Base-by-base conservation (phyloP, 2,113 vertebrate species). In the Upupa epops region DNA sequence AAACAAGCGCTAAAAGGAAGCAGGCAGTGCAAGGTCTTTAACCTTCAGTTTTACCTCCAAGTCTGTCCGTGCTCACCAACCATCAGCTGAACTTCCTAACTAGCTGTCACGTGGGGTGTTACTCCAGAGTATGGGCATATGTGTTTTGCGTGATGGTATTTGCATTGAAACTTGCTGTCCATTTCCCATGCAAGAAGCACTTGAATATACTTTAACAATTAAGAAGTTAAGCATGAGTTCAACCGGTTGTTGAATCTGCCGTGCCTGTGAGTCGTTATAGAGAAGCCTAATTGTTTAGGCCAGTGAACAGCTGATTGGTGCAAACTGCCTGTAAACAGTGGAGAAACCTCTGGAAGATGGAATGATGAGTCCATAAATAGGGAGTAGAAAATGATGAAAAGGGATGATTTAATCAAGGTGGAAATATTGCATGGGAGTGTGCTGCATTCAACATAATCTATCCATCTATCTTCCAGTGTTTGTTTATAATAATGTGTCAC, bases 391-490 rank as follows among this genome's bases (percentile, higher is more conserved):
- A 93, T 59, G 31, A 34, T 46, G 61, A 37, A 75, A 91, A 79
- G 46, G 51, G 25, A 17, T 87, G 72, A 94, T 88, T 96, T 88
- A 83, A 77, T 85, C 60, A 85, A 94, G 54, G 76, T 86, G 60
- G 69, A 95, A 90, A 78, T 28, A 37, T 64, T 1, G 2, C 69
- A 54, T 32, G 24, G 26, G 29, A 88, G 51, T 64, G 45, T 68
- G 68, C 34, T 66, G 34, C 32, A 88, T 87, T 56, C 34, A 56
- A 54, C 5, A 28, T 19, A n/a, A n/a, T n/a, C n/a, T n/a, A n/a
- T n/a, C n/a, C n/a, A n/a, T n/a, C n/a, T n/a, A n/a, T n/a, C 45
- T 85, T 31, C 28, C 36, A 54, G 34, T 24, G 11, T 2, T 51
- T 81, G 68, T 42, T 81, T 24, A 32, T 71, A 74, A 63, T 4